Base-by-base conservation (phyloP, 2,113 vertebrate species). In the Zapus hudsonius region DNA sequence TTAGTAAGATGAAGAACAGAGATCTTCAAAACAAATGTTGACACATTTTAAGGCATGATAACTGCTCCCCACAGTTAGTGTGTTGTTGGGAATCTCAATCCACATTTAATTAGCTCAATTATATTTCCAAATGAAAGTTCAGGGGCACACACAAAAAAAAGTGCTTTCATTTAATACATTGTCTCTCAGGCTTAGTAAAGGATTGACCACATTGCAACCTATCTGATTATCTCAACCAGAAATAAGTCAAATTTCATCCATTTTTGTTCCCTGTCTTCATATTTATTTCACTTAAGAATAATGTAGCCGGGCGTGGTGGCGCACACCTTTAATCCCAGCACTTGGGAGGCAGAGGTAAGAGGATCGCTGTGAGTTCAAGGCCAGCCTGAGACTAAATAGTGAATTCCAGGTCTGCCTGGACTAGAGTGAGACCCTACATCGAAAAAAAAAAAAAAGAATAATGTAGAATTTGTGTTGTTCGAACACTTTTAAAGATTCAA, bases 61-160 rank as follows among this genome's bases (percentile, higher is more conserved):
- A n/a, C n/a, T n/a, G n/a, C n/a, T n/a, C n/a, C n/a, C n/a, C n/a
- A n/a, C n/a, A n/a, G n/a, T n/a, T n/a, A n/a, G n/a, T n/a, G n/a
- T n/a, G n/a, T n/a, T 33, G 85, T 92, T 69, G 36, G 85, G 84
- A 92, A 19, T 95, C 84, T 95, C 94, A 93, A 94, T 94, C 61
- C 84, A 94, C 86, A 96, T 97, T 97, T 97, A 96, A 98, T 98
- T 97, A 97, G 96, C 66, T 63, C 81, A 3, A 52, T 95, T 96
- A 52, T 69, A 96, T 97, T 95, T 93, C 92, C 84, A 89, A 96
- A 95, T 87, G 91, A 96, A 92, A 96, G 66, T 44, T 94, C 91
- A 92, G 47, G 40, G 86, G 76, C 79, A 64, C 15, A 87, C 27
- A 52, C 8, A 55, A 27, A 55, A 27, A 55, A 29, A 73, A 92